A percentile compares a stretch with the other conserved stretches of the same genome.
Conservation (phyloP, 2,113 vertebrate species). For the Mormoops blainvillei region DNA sequence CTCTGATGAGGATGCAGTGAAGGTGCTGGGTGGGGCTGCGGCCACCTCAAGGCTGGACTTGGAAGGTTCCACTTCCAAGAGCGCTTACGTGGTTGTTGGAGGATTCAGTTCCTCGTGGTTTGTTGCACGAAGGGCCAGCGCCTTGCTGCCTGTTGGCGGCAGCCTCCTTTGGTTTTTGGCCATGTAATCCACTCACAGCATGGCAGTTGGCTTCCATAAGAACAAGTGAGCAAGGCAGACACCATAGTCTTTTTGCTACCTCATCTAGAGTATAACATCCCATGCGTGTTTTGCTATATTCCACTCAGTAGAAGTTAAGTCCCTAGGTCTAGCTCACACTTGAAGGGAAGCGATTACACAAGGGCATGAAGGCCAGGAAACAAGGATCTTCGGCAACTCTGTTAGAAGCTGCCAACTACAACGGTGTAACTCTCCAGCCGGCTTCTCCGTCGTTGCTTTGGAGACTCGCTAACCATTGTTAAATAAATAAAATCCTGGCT, state of each 20-base stretch:
- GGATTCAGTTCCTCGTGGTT: not conserved
- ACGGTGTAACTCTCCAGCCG: no score
- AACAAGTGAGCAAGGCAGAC: not conserved
- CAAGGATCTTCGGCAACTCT: no score
- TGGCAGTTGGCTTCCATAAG: not conserved
- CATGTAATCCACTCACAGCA: not conserved
- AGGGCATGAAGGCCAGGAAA: not conserved
- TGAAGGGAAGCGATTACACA: not conserved
- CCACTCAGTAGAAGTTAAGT: not conserved
- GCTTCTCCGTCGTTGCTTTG: not conserved
- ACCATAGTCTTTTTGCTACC: not conserved
- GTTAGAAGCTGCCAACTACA: not conserved
- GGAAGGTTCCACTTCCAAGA: not conserved
- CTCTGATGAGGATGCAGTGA: not conserved
- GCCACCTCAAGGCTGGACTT: not conserved
- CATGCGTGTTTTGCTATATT: not conserved
- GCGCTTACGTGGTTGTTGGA: not conserved
- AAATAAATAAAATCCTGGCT: not conserved
- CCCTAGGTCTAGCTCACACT: not conserved
- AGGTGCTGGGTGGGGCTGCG: not conserved
- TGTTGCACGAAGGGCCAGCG: not conserved
- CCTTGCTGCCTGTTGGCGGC: not conserved
- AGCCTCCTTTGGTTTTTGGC: not conserved
- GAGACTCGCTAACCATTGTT: not conserved
- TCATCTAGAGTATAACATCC: not conserved